Evolutionary conservation across 2,113 vertebrate species (phyloP).

Genomic region (Corythornis madagascariensis): DNA sequence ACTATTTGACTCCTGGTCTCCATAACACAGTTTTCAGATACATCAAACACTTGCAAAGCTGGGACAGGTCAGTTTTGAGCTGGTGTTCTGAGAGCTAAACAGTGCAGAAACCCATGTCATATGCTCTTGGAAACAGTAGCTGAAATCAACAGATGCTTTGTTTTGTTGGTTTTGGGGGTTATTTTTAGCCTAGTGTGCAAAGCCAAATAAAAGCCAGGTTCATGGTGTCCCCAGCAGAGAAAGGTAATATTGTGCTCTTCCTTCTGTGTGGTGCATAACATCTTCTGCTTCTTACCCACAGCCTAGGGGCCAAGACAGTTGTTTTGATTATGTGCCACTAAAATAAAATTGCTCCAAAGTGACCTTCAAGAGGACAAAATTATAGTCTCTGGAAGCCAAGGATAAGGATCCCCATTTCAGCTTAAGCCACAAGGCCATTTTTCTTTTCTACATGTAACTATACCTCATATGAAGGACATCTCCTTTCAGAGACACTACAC

Average conservation of each 20-base stretch:
- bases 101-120: not conserved
- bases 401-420: not conserved
- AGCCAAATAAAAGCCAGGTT: conserved; percentile 1
- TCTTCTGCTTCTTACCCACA: not conserved
- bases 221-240: not conserved
- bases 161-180: not conserved
- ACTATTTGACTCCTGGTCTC: not conserved
- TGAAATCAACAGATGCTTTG: not conserved
- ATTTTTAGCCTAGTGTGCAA: not conserved
- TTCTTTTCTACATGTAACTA: not conserved
- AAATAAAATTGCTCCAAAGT: not conserved
- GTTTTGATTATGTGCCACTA: not conserved
- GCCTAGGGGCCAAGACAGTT: not conserved
- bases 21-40: not conserved
- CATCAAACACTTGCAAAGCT: not conserved
- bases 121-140: not conserved
- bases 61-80: not conserved
- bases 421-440: not conserved
- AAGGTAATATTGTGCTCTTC: not conserved
- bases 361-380: not conserved
- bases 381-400: not conserved
- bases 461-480: not conserved
- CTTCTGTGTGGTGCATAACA: not conserved
- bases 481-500: not conserved
- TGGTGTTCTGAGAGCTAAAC: not conserved